phyloP scores from a whole-genome alignment of 2,888 invertebrate species.

The Eupithecia subumbrata region DNA sequence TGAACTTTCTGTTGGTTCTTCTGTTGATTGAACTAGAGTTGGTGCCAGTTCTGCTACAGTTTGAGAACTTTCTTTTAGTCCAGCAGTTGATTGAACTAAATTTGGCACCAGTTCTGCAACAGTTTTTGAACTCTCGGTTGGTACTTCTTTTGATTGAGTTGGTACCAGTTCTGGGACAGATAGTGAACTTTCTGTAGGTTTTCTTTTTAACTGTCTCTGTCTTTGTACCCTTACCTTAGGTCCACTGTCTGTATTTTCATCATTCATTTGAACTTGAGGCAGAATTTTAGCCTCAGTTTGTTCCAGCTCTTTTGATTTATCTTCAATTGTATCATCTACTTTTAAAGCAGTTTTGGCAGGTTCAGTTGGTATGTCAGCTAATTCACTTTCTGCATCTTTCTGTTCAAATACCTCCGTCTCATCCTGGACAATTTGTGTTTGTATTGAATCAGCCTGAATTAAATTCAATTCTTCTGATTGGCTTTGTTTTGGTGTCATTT shows the following conservation, averaged over 20 bases:
- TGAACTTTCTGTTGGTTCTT: neutral
- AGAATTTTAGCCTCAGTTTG: neutral
- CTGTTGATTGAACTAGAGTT: neutral
- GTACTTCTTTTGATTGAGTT: neutral
- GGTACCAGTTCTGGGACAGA: neutral
- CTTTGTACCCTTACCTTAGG: neutral
- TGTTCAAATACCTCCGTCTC: neutral
- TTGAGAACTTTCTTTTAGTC: neutral
- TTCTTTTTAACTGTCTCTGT: neutral
- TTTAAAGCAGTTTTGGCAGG: constrained; percentile 4
- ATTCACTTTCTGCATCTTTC: neutral
- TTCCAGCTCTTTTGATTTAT: neutral
- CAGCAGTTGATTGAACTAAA: neutral
- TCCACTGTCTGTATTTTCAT: neutral
- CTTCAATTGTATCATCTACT: constrained; percentile 3
- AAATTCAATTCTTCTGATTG: constrained; percentile 3
- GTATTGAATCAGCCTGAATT: neutral
- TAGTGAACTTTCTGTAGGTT: neutral
- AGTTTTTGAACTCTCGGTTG: neutral
- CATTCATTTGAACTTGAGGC: neutral
- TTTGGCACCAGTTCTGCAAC: neutral
- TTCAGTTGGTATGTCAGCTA: constrained; percentile 6
- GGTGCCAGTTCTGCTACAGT: neutral
- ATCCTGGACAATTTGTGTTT: neutral
- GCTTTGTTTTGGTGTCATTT: constrained; percentile 5